phyloP scores from a whole-genome alignment of 1,140 invertebrate genomes.

The Drosophila ercepeae region DNA sequence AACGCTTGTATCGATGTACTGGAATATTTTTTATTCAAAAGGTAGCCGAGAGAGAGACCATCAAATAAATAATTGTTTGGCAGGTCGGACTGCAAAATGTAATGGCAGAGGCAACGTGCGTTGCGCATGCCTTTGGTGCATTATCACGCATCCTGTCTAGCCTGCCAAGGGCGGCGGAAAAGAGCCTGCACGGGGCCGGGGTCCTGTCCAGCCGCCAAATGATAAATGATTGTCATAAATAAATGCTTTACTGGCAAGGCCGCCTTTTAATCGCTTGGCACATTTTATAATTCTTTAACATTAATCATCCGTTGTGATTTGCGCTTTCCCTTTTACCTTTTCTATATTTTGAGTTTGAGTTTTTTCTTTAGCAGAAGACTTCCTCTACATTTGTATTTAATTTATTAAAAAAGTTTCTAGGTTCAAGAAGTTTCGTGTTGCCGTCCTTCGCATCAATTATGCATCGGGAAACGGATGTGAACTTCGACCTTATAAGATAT shows the following conservation, averaged over 20 bases:
- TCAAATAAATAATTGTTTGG: conserved; percentile 66
- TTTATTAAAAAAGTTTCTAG: conserved; percentile 62
- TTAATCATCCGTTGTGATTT: conserved; percentile 73
- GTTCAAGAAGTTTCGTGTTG: conserved; percentile 12
- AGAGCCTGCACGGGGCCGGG: neutral
- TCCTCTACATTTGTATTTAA: conserved; percentile 24
- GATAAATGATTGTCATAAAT: conserved; percentile 78
- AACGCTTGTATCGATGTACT: conserved; percentile 26
- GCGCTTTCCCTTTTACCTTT: conserved; percentile 38
- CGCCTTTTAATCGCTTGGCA: conserved; percentile 73
- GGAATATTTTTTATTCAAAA: conserved; percentile 59
- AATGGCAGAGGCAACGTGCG: conserved; percentile 17
- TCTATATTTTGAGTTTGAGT: neutral
- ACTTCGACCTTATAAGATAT: conserved; percentile 10
- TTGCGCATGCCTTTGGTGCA: conserved; percentile 40
- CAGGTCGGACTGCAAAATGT: conserved; percentile 32
- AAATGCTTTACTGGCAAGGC: conserved; percentile 60
- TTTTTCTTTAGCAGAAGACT: conserved; percentile 54
- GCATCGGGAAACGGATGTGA: conserved; percentile 30
- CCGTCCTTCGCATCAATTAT: conserved; percentile 47
- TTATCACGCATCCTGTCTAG: conserved; percentile 71
- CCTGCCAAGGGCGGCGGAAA: neutral
- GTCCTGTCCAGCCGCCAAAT: conserved; percentile 38
- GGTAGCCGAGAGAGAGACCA: conserved; percentile 41
- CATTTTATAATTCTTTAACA: conserved; percentile 68